A percentile compares a stretch with the other conserved stretches of the same genome.
These are phyloP conservation scores for Ursus arctos DNA, from an alignment of 2,113 vertebrate genomes.

Conservation along the genomic window DNA sequence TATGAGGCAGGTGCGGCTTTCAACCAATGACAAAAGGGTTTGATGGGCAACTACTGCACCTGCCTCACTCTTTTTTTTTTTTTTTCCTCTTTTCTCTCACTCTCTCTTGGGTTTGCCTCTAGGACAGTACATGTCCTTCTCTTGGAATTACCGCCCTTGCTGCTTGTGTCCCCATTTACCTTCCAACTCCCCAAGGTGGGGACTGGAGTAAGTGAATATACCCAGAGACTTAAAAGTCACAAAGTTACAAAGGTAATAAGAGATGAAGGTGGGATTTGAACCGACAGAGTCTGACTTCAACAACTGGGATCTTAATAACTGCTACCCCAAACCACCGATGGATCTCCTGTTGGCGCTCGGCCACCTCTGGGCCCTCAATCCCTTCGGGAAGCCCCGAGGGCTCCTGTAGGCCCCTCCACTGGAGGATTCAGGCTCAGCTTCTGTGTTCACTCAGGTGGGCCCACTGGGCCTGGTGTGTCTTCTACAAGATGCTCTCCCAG, in stretches of 20 bases:
- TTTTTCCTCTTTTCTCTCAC: not conserved
- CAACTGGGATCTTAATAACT: not conserved
- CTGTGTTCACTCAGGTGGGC: not conserved
- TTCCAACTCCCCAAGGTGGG: not conserved
- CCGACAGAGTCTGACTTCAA: not conserved
- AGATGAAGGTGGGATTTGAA: not conserved
- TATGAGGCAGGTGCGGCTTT: not conserved
- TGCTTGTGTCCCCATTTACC: not conserved
- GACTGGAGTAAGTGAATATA: not conserved
- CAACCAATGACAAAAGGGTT: not conserved
- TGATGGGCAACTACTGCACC: not conserved
- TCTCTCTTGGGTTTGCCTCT: not conserved
- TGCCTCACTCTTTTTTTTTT: not conserved
- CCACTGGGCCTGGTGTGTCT: accelerated
- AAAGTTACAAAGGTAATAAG: not conserved
- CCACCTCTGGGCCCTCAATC: not conserved
- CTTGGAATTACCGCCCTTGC: not conserved
- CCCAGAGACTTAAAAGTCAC: not conserved
- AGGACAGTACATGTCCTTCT: accelerated
- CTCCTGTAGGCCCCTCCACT: not conserved
- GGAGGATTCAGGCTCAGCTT: not conserved
- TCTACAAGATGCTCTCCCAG: not conserved
- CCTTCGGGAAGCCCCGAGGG: not conserved
- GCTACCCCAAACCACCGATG: accelerated
- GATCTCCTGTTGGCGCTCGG: not conserved